Evolutionary conservation across 92 coral and sea anemone species (phyloP).

Genomic region (Epizoanthus stellaris): DNA sequence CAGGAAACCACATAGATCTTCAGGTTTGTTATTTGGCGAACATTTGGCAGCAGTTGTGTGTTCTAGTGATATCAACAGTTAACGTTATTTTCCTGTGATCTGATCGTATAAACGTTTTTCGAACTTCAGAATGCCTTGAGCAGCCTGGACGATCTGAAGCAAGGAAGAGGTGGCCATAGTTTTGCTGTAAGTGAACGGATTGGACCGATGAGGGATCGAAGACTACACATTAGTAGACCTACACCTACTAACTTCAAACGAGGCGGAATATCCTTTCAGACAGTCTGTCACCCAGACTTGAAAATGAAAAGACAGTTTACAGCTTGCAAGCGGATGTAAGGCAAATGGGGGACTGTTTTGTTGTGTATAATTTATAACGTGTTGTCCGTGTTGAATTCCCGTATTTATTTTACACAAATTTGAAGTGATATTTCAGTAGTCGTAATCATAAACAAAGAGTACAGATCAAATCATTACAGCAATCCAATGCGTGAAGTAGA

Average conservation of each 20-base stretch:
- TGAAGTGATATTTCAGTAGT: slow-evolving; percentile 25
- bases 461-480: slow-evolving; percentile 20
- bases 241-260: slow-evolving; percentile 66
- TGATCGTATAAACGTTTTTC: slow-evolving; percentile 46
- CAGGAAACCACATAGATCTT: slow-evolving; percentile 78
- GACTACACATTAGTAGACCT: slow-evolving; percentile 71
- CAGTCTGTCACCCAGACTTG: slow-evolving; percentile 10
- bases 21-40: slow-evolving; percentile 54
- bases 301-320: slow-evolving; percentile 38
- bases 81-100: slow-evolving; percentile 47
- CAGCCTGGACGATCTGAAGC: slow-evolving; percentile 72
- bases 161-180: slow-evolving; percentile 45
- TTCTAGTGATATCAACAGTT: slow-evolving; percentile 37
- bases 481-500: neutral
- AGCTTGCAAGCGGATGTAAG: slow-evolving; percentile 38
- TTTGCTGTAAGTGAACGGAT: slow-evolving; percentile 61
- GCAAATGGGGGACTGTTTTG: slow-evolving; percentile 32
- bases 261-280: slow-evolving; percentile 83
- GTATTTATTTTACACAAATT: slow-evolving; percentile 15
- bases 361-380: slow-evolving; percentile 18
- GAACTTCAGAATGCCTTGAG: slow-evolving; percentile 79
- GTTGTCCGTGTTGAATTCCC: slow-evolving; percentile 24
- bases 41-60: slow-evolving; percentile 32
- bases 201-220: slow-evolving; percentile 74
- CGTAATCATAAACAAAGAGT: slow-evolving; percentile 7